These are phyloP conservation scores for Sesamia inferens DNA, from an alignment of 2,888 invertebrate species.

Conservation along the genomic window DNA sequence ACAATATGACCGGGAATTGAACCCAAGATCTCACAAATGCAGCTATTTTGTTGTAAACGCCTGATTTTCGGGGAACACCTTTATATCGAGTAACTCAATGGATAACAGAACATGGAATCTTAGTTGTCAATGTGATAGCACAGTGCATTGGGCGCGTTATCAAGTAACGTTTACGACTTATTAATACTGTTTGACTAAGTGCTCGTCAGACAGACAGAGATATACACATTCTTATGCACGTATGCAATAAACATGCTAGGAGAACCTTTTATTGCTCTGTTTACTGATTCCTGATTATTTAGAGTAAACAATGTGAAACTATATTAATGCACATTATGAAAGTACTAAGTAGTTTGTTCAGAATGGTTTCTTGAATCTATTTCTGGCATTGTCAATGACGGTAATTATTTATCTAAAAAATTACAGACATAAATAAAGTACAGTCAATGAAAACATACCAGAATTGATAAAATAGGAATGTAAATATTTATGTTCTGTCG, in stretches of 20 bases:
- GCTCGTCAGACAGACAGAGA: not conserved
- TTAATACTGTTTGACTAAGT: conserved; percentile 17
- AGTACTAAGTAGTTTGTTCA: no score
- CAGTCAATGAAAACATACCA: no score
- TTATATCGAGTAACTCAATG: not conserved
- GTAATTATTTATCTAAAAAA: no score
- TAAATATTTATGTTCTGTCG: no score
- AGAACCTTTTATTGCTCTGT: not conserved
- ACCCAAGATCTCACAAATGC: no score
- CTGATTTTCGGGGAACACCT: not conserved
- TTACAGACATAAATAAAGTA: no score
- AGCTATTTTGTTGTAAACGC: not conserved
- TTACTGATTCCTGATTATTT: not conserved
- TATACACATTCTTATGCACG: conserved; percentile 11
- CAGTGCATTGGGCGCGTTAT: conserved; percentile 12
- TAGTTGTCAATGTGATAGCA: conserved; percentile 3
- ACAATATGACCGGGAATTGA: not conserved
- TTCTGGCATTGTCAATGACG: no score
- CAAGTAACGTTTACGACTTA: conserved; percentile 9
- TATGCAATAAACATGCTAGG: conserved; percentile 8
- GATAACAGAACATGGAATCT: not conserved
- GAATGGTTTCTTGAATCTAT: no score
- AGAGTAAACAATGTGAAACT: not conserved
- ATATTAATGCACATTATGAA: no score
- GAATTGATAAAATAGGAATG: no score